Conservation (phyloP, 2,113 vertebrate genomes). For the Albula glossodonta region DNA sequence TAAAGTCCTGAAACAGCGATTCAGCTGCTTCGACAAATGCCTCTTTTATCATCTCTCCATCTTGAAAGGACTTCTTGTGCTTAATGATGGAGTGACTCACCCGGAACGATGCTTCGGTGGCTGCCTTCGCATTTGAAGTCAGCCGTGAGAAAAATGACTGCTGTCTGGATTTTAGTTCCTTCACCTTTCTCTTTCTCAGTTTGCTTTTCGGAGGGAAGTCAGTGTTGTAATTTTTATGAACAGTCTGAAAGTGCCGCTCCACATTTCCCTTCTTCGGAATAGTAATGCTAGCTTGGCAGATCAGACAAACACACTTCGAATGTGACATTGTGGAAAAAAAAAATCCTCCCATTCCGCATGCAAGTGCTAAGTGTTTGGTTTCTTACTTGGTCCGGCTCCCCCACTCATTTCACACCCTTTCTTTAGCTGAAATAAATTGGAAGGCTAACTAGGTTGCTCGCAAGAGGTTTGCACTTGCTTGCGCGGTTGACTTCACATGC, state of each 20-base stretch:
- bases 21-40: constrained; percentile 29
- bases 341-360: constrained; percentile 13
- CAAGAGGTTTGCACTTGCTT: constrained; percentile 13
- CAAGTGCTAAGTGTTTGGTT: constrained; percentile 24
- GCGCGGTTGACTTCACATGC: constrained; percentile 7
- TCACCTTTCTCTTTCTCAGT: constrained; percentile 29
- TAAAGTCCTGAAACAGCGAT: constrained; percentile 31
- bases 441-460: no score
- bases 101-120: constrained; percentile 25
- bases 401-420: no score
- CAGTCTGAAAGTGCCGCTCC: no score
- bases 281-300: no score
- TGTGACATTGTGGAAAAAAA: constrained; percentile 11
- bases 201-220: not conserved
- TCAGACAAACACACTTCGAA: no score
- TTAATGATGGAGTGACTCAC: constrained; percentile 23
- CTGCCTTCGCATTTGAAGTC: constrained; percentile 10
- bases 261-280: no score
- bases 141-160: no score
- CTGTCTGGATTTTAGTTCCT: constrained; percentile 18
- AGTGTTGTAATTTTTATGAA: constrained; percentile 3
- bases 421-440: no score
- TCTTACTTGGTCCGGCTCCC: constrained; percentile 10
- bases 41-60: no score
- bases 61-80: no score